A percentile compares a stretch with the other conserved stretches of the same genome.
Evolutionary conservation across 2,797 vertebrate species (phyloP).

Genomic region (Spizella passerina): DNA sequence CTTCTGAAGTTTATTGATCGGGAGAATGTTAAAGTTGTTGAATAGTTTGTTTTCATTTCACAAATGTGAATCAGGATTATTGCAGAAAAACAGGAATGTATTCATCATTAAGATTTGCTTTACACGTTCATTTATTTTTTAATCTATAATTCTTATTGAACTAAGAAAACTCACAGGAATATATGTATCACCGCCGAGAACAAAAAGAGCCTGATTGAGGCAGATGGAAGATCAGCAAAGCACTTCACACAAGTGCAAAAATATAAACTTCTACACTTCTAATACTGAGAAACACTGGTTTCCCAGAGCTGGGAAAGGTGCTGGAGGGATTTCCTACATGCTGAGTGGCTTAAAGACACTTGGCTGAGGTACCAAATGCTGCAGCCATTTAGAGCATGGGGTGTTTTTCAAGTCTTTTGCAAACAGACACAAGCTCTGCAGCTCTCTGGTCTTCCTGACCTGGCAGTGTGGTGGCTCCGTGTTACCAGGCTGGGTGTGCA

Average conservation of each 20-base stretch:
- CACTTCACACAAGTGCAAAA: background rate
- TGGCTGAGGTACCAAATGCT: background rate
- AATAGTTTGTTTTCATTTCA: constrained; percentile 60
- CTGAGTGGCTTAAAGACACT: background rate
- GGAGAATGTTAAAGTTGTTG: constrained; percentile 41
- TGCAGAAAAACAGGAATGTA: constrained; percentile 31
- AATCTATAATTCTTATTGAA: constrained; percentile 66
- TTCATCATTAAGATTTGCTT: constrained; percentile 58
- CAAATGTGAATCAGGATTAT: constrained; percentile 34
- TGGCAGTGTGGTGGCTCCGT: background rate
- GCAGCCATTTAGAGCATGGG: background rate
- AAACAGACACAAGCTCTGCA: background rate
- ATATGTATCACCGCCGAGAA: constrained; percentile 1
- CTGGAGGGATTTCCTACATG: accelerated
- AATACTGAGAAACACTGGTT: background rate
- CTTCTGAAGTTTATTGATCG: constrained; percentile 34
- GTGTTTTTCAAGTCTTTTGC: background rate
- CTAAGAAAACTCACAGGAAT: constrained; percentile 35
- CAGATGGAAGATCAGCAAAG: constrained; percentile 9
- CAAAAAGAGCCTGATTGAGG: constrained; percentile 39
- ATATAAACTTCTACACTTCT: background rate
- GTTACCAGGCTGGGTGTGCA: background rate
- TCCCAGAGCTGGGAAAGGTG: background rate
- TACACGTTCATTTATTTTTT: constrained; percentile 63
- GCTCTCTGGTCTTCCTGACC: background rate